Base-by-base conservation (phyloP, 2,888 invertebrate species). In the Psylliodes chrysocephalus region DNA sequence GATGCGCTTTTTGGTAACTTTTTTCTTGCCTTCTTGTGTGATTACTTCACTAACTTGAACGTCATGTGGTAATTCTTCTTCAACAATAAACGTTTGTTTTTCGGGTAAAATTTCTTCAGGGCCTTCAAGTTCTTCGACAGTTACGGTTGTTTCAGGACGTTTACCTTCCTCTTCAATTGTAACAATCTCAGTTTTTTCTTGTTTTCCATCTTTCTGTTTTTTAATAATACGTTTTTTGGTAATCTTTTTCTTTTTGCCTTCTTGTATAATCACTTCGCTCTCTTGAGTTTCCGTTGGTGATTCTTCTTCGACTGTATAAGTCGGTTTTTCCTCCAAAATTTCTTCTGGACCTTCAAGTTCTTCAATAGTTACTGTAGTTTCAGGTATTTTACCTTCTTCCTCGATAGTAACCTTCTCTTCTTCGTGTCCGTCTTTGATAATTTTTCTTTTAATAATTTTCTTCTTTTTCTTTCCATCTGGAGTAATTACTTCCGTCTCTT, bases 361-460 rank as follows among this genome's bases (percentile, higher is more conserved):
- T 64, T 70, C 75, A 6, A 76, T 73, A 30, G 73, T 68, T 30
- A 69, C 71, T 40, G 69, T 71, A 44, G 71, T 76, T 69, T 82
- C 71, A 19, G 75, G 75, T 60, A 63, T 22, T 66, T 76, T 72
- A 6, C 72, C 76, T 44, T 75, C 74, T 71, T 77, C 77, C 64
- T 74, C 68, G 4, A 75, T 59, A 8, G 75, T 72, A 19, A 75
- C 72, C 61, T 75, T 73, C 75, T 82, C 77, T 57, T 83, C 68
- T 55, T 78, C 15, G 69, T 73, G 79, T 17, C 74, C 75, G 2
- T 80, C 82, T 35, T 76, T 78, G 4, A 82, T 81, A 0, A 78
- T 67, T 47, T 82, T 77, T 44, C 79, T 83, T 66, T 83, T 85
- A 7, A 85, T 84, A 1, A 82, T 75, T 62, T 82, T 82, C 7